phyloP scores from a whole-genome alignment of 2,113 vertebrate species.

The Elgaria multicarinata region DNA sequence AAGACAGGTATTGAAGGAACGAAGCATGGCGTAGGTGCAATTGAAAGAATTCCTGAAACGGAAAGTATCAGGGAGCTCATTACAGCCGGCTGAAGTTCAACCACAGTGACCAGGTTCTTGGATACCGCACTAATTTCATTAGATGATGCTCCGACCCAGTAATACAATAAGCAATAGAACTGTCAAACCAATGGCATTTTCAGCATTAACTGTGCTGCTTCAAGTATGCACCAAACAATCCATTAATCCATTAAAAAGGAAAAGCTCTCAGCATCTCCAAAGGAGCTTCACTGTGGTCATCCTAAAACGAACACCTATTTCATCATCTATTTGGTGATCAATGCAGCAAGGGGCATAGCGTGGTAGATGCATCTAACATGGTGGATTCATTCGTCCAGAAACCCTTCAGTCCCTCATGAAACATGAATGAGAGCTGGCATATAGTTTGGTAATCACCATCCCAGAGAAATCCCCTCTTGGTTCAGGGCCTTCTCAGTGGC shows the following conservation, averaged over 20 bases:
- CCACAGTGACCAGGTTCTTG: not conserved
- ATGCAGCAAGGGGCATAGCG: not conserved
- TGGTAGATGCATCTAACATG: not conserved
- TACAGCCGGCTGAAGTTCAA: not conserved
- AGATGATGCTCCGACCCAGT: not conserved
- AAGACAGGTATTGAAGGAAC: not conserved
- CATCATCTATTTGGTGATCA: not conserved
- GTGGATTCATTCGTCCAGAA: no score
- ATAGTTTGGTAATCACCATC: not conserved
- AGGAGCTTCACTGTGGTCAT: not conserved
- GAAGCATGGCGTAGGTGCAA: not conserved
- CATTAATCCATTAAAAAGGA: not conserved
- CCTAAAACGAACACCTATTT: no score
- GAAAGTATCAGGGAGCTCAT: not conserved
- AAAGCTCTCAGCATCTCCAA: no score
- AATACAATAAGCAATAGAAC: not conserved
- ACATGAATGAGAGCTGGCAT: not conserved
- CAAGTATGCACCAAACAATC: not conserved
- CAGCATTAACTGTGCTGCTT: not conserved
- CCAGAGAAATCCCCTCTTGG: not conserved
- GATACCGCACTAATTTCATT: not conserved
- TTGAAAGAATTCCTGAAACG: not conserved
- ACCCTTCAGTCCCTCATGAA: not conserved
- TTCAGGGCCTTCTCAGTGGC: no score
- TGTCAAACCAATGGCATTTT: not conserved